These are phyloP conservation scores for Urosaurus nigricauda DNA, from an alignment of 2,797 vertebrate genomes.

Conservation along the genomic window DNA sequence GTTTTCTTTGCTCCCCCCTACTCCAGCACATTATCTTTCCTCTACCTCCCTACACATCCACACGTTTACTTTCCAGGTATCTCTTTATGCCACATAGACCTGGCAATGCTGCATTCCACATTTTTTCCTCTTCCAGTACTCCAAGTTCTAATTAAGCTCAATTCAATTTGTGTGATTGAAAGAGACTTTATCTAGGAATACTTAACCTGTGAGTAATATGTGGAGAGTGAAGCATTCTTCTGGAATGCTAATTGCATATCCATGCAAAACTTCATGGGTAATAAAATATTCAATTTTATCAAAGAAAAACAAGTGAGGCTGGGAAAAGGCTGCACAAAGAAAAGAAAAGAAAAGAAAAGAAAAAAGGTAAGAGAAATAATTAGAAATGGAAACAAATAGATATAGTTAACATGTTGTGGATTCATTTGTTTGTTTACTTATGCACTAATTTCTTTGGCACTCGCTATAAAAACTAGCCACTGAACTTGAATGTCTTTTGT, in stretches of 20 bases:
- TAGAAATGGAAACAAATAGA: constrained; percentile 10
- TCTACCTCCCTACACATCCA: background rate
- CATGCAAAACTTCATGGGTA: constrained; percentile 50
- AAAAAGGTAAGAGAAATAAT: background rate
- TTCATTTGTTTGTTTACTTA: background rate
- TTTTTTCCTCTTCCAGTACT: constrained; percentile 62
- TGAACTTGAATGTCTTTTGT: background rate
- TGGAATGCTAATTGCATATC: constrained; percentile 71
- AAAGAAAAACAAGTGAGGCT: background rate
- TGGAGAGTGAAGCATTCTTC: constrained; percentile 55
- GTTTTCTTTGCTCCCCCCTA: constrained; percentile 23
- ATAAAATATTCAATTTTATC: constrained; percentile 40
- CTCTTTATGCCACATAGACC: constrained; percentile 56
- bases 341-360: too few species aligned
- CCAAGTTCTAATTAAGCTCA: constrained; percentile 77
- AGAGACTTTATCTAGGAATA: constrained; percentile 76
- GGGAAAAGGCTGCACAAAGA: background rate
- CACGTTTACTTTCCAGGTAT: constrained; percentile 22
- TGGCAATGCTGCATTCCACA: constrained; percentile 62
- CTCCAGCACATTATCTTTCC: background rate
- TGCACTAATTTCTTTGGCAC: background rate
- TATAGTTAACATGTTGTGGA: background rate
- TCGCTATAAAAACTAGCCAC: constrained; percentile 8
- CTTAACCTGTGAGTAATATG: constrained; percentile 77
- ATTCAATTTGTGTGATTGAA: constrained; percentile 75